Evolutionary conservation across 2,797 vertebrate species (phyloP).

Genomic region (Hydrolagus colliei): DNA sequence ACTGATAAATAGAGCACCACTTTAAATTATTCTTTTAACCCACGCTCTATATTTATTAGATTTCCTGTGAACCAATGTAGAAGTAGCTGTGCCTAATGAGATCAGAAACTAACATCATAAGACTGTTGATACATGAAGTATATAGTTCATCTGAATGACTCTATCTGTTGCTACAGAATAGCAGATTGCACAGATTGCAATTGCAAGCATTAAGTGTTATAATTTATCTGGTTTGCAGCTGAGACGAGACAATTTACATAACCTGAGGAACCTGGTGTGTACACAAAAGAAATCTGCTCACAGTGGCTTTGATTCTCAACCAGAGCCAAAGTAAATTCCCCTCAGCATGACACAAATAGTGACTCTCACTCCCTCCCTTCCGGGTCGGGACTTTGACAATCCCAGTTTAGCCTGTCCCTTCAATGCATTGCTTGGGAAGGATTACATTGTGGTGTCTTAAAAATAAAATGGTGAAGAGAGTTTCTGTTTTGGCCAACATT

Average conservation of each 20-base stretch:
- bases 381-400: neutral
- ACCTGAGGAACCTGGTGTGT: neutral
- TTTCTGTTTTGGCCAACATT: no score
- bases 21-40: neutral
- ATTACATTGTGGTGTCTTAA: neutral
- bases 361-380: neutral
- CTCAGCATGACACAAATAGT: neutral
- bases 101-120: neutral
- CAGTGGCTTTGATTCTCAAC: neutral
- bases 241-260: neutral
- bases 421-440: neutral
- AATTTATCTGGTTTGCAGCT: neutral
- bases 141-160: neutral
- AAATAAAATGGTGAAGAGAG: neutral
- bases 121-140: neutral
- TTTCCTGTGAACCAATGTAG: neutral
- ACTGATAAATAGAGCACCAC: neutral
- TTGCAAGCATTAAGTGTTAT: neutral
- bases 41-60: neutral
- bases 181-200: neutral
- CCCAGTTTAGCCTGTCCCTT: neutral
- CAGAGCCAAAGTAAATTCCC: neutral
- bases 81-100: neutral
- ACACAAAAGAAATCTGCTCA: conserved; percentile 14
- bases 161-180: neutral